Base-by-base conservation (phyloP, 2,113 vertebrate genomes). In the Megatriorchis doriae region DNA sequence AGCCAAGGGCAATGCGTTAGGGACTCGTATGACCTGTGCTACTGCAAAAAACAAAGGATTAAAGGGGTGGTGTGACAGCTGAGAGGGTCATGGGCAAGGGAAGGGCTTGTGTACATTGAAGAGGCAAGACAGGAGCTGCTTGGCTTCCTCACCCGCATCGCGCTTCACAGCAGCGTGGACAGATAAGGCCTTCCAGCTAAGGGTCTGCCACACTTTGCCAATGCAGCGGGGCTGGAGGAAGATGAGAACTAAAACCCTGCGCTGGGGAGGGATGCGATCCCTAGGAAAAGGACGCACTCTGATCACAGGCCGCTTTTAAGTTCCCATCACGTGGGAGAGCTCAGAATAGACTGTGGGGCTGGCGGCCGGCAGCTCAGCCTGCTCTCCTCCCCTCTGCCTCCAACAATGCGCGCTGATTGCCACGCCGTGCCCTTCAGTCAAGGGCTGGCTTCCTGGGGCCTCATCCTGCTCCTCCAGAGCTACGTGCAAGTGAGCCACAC, bases 401-500 rank as follows among this genome's bases (percentile, higher is more conserved):
- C 88, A 91, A 96, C 95, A 97, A 95, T 94, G 87, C 0, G 0
- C 0, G 2, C 74, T 97, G 96, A 96, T 97, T 97, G 94, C 97
- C 1, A 26, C 2, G 0, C 88, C 0, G 2, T 96, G 95, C 95
- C 96, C 94, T 95, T 97, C 97, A 96, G 66, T 94, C 96, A 96
- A 97, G 93, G 93, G 94, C 96, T 95, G 95, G 14, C 86, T 95
- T 95, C 91, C 95, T 95, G 86, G 42, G 75, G 83, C 88, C 83
- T 72, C 81, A 91, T 92, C 81, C 91, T 85, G 91, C 84, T 79
- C 78, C 89, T 93, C 70, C 0, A 0, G 70, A 93, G 87, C 74
- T 61, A 34, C 6, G 6, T 58, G 50, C 50, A 66, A 82, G 59
- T 13, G 1, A 86, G 56, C 32, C 40, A 25, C 3, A 21, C 16